Percentiles rank a stretch among this genome's conserved stretches.
Evolutionary conservation across 1,140 invertebrate genomes (phyloP).

Genomic region (Myzus persicae): DNA sequence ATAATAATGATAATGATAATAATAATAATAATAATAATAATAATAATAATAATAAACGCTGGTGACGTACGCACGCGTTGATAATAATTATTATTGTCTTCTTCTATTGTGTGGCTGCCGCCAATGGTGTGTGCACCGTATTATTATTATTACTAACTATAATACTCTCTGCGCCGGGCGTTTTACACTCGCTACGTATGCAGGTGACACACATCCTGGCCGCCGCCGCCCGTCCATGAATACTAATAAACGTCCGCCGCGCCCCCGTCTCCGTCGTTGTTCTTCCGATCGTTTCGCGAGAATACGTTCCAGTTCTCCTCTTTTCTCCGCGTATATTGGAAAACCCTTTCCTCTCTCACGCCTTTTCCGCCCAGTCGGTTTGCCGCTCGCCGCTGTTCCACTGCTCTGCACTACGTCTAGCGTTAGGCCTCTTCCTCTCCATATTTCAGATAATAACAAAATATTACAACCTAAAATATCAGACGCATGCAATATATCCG

Average conservation of each 20-base stretch:
- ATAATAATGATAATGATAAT: conserved; percentile 38
- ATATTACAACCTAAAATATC: not conserved
- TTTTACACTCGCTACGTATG: conserved; percentile 30
- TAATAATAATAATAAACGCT: conserved; percentile 33
- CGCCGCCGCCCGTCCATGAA: conserved; percentile 5
- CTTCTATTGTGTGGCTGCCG: not conserved
- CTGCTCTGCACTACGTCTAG: no score
- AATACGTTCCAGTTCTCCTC: not conserved
- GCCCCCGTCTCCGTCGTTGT: not conserved
- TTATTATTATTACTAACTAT: not conserved
- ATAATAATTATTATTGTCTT: conserved; percentile 43
- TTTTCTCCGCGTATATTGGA: not conserved
- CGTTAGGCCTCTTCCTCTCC: no score
- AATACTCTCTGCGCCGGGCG: not conserved
- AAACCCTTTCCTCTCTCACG: not conserved
- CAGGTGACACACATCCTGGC: conserved; percentile 52
- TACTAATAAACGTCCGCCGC: conserved; percentile 36
- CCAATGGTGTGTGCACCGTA: not conserved
- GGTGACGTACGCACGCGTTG: conserved; percentile 20
- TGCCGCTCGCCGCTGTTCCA: not conserved
- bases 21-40: conserved; percentile 30
- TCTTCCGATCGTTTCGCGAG: no score
- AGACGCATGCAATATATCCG: not conserved
- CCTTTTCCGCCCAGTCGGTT: not conserved
- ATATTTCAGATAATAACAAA: not conserved